phyloP scores from a whole-genome alignment of 2,888 invertebrate genomes.

The Drosophila paranaensis region DNA sequence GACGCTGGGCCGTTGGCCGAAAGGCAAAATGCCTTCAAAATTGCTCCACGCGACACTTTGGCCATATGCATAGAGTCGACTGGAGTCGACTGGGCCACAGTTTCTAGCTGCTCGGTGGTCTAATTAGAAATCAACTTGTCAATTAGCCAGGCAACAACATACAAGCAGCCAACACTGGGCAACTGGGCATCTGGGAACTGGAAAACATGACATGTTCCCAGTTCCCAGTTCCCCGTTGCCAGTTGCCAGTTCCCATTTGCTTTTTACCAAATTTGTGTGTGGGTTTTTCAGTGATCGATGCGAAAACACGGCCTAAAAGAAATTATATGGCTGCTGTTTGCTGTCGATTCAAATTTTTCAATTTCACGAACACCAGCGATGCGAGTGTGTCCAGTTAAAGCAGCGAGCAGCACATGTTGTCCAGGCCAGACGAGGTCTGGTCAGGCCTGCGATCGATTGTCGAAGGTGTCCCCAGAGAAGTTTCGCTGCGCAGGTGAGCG shows the following conservation, averaged over 20 bases:
- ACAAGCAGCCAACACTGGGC: constrained; percentile 31
- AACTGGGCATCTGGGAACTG: constrained; percentile 18
- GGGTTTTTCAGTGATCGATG: constrained; percentile 66
- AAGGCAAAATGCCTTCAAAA: constrained; percentile 29
- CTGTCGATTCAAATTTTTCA: constrained; percentile 74
- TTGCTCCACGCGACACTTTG: constrained; percentile 50
- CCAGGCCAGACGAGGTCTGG: constrained; percentile 26
- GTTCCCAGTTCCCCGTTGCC: constrained; percentile 31
- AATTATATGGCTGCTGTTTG: constrained; percentile 58
- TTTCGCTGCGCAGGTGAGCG: constrained; percentile 68
- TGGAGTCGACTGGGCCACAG: neutral
- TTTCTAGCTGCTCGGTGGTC: constrained; percentile 72
- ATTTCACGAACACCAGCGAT: constrained; percentile 49
- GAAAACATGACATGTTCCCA: constrained; percentile 50
- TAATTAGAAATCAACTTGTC: constrained; percentile 84
- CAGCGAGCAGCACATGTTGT: constrained; percentile 57
- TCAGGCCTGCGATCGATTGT: constrained; percentile 34
- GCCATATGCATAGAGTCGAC: constrained; percentile 51
- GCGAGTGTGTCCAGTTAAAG: constrained; percentile 22
- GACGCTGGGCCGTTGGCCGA: constrained; percentile 22
- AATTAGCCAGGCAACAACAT: constrained; percentile 71
- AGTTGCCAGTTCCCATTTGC: constrained; percentile 22
- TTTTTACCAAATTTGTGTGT: constrained; percentile 14
- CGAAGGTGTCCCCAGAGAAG: constrained; percentile 75
- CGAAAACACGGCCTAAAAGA: constrained; percentile 65